A percentile compares a stretch with the other conserved stretches of the same genome.
Evolutionary conservation across 2,797 vertebrate species (phyloP).

Genomic region (Ptychobarbus kaznakovi): DNA sequence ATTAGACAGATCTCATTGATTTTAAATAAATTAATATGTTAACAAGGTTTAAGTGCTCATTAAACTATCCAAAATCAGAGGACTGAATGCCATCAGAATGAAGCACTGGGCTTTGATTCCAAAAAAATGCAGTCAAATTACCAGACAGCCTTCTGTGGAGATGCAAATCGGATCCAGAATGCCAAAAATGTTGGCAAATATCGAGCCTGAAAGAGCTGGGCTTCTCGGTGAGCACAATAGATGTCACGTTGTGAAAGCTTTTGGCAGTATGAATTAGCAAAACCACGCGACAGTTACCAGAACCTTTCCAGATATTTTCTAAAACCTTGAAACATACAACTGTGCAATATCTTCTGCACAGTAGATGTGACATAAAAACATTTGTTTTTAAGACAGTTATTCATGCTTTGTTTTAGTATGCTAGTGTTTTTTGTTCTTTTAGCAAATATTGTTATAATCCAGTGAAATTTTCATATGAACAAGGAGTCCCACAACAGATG

Average conservation of each 20-base stretch:
- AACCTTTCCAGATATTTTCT: not conserved
- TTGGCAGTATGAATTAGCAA: conserved; percentile 4
- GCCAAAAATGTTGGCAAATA: conserved; percentile 20
- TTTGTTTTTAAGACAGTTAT: not conserved
- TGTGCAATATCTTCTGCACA: not conserved
- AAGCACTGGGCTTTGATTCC: conserved; percentile 10
- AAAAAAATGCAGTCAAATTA: not conserved
- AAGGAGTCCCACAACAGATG: not conserved
- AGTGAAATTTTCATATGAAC: no score
- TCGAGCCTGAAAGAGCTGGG: conserved; percentile 20
- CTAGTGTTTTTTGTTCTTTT: not conserved
- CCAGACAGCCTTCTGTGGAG: conserved; percentile 9
- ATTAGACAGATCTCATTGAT: not conserved
- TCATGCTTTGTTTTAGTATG: not conserved
- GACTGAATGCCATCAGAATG: not conserved
- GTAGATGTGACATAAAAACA: not conserved
- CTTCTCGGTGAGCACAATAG: not conserved
- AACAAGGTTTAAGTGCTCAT: not conserved
- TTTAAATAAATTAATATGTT: not conserved
- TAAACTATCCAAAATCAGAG: not conserved
- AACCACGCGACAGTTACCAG: not conserved
- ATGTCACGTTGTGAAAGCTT: conserved; percentile 18
- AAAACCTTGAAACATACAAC: not conserved
- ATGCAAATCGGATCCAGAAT: conserved; percentile 14
- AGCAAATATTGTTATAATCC: conserved; percentile 6